Evolutionary conservation across 64 coral and sea anemone genomes (phyloP), one percentile per base, ranked within the genome.

Genomic region (Cladopsammia gracilis): DNA sequence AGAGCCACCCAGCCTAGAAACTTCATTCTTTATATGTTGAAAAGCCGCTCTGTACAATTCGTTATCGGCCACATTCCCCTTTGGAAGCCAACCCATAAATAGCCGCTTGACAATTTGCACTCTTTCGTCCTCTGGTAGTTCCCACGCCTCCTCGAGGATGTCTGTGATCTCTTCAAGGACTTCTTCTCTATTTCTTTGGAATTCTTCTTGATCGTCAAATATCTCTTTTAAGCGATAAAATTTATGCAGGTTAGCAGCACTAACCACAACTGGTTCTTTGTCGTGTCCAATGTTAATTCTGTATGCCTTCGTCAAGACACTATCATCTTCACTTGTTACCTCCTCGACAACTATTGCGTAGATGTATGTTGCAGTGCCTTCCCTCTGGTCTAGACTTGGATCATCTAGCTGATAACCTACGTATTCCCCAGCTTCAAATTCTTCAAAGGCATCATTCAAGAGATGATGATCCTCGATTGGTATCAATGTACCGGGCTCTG

Each of bases 321-420:
- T 49, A 25, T 13, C 15, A 80, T 44, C 64, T 70, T 90, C 85
- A 73, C 88, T 76, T 8, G 25, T 75, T 18, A 96, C 60, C 1
- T 85, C 86, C 53, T 96, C 87, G 5, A 96, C 53, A 13, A 96
- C 46, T 6, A 93, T 70, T 12, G 91, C 95, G 77, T 90, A 90
- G 42, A 96, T 93, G 78, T 93, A 96, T 0, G 87, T 96, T 13
- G 95, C 86, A 50, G 42, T 48, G 1, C 87, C 95, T 3, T 93
- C 86, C 62, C 89, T 64, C 1, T 64, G 26, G 34, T 73, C 68
- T 49, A 96, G 86, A 59, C 86, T 96, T 57, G 95, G 95, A 44
- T 96, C 95, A 73, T 93, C 86, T 0, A 93, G 71, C 88, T 96
- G 78, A 52, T 90, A 93, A 9, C 91, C 95, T 3, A 96, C 95